Evolutionary conservation across 1,140 invertebrate genomes (phyloP).

Genomic region (Heliothis subflexa): DNA sequence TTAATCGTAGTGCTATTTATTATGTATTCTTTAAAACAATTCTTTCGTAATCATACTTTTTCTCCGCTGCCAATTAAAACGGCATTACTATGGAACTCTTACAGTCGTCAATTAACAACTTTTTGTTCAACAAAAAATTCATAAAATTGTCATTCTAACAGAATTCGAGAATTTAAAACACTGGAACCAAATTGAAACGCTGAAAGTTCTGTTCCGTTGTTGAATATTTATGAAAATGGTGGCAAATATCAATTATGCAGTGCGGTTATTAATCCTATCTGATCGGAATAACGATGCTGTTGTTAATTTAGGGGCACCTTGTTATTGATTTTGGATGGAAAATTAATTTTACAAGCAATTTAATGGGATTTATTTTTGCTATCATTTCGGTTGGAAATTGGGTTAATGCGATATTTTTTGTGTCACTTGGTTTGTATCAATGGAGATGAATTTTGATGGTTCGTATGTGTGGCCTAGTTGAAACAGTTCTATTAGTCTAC

Average conservation of each 20-base stretch:
- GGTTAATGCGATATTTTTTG: slow-evolving; percentile 19
- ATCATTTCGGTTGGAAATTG: slow-evolving; percentile 18
- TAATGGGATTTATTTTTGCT: slow-evolving; percentile 25
- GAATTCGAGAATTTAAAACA: slow-evolving; percentile 43
- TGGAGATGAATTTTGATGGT: not conserved
- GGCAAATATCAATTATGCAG: slow-evolving; percentile 68
- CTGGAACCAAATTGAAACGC: slow-evolving; percentile 40
- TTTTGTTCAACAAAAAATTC: slow-evolving; percentile 12
- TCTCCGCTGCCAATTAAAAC: slow-evolving; percentile 11
- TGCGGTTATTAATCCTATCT: slow-evolving; percentile 49
- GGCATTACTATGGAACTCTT: slow-evolving; percentile 11
- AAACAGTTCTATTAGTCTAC: too few species aligned
- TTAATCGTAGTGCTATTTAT: too few species aligned
- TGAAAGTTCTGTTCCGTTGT: slow-evolving; percentile 59
- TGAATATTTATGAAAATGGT: slow-evolving; percentile 79
- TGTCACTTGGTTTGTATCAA: not conserved
- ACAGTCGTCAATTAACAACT: slow-evolving; percentile 17
- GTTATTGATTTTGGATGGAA: slow-evolving; percentile 46
- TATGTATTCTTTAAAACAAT: too few species aligned
- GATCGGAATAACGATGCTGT: slow-evolving; percentile 47
- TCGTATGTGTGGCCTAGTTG: not conserved
- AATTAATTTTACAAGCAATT: slow-evolving; percentile 43
- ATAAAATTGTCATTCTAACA: slow-evolving; percentile 29
- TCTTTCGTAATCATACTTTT: not conserved
- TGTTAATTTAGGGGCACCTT: slow-evolving; percentile 44